Evolutionary conservation across 2,888 invertebrate genomes (phyloP), one percentile per base, ranked within the genome.

Genomic region (Eucera pruinosa): DNA sequence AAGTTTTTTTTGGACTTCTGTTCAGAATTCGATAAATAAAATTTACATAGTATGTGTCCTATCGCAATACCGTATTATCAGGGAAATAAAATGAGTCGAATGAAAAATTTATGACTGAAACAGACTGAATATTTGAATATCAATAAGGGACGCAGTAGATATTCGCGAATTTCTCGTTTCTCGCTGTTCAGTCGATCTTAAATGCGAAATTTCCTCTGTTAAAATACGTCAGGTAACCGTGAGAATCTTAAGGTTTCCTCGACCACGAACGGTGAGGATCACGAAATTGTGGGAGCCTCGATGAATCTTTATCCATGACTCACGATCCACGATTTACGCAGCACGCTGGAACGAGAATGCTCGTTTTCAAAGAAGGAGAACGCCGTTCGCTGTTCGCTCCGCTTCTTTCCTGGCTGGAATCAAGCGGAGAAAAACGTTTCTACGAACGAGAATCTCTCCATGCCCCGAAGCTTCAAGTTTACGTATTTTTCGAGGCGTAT

Each of bases 381-480:
- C 50, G 20, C 6, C 43, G 23, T 6, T 23, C 54, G 33, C 2
- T 41, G 33, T 15, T 15, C 50, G 36, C 36, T 33, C 36, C 18
- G 55, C 36, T 48, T 74, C 75, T 55, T 45, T 48, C 43, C 41
- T 60, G n/a, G 43, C 27, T 55, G 25, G 57, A 60, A 65, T 48
- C 41, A 61, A 39, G 25, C 61, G 47, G 67, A 78, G 79, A 67
- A 57, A 75, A 67, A 65, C 75, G 70, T 48, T 80, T 78, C 69
- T 57, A 39, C 62, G 74, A 74, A 70, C 72, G 27, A 18, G 52
- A 62, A 30, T 36, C 48, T 33, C 39, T 33, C 23, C 30, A n/a
- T n/a, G n/a, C 15, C 48, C 6, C n/a, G 6, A n/a, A 13, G 39
- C 41, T 55, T 55, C 45, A 68, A 61, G 52, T 55, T 50, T 45